Evolutionary conservation across 64 coral and sea anemone species (phyloP), one percentile per base, ranked within the genome.

Genomic region (Hydrozoanthus tunicans): DNA sequence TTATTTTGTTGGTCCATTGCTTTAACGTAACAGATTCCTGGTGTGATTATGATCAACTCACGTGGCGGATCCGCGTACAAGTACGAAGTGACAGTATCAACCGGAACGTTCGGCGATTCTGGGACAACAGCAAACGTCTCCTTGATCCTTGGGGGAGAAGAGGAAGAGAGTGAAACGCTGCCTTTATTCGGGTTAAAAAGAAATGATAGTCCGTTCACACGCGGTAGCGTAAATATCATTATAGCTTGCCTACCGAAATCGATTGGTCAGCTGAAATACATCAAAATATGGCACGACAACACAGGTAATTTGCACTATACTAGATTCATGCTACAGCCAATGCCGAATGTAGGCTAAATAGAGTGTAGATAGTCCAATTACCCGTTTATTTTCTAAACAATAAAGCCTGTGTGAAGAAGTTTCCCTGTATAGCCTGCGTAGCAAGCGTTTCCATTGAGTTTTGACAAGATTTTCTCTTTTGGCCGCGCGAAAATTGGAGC

Each of bases 51-150:
- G 9, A 59, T 86, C 20, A 86, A 72, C 67, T 73, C 83, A 6
- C 83, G 83, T 17, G 83, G 55, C 4, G 83, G 54, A 5, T 58
- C 83, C 3, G 62, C 26, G 15, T 64, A 93, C 55, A 90, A 59
- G 11, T 96, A 96, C 64, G 88, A 96, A 56, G 77, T 93, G 17
- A 90, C 86, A 57, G 81, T 96, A 5, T 96, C 76, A 6, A 96
- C 94, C 32, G 94, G 94, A 17, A 91, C 92, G 11, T 96, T 96
- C 53, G 72, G 94, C 0, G 88, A 81, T 5, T 91, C 94, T 24
- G 94, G 94, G 3, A 96, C 94, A 57, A 96, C 94, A 17, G 91
- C 94, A 5, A 96, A 96, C 24, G 94, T 91, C 0, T 89, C 91
- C n/a, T 72, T 96, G 59, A 86, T 79, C 43, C 92, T 96, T 17